These are phyloP conservation scores for Enteromius radiatus DNA, from an alignment of 2,797 vertebrate genomes.

Conservation along the genomic window DNA sequence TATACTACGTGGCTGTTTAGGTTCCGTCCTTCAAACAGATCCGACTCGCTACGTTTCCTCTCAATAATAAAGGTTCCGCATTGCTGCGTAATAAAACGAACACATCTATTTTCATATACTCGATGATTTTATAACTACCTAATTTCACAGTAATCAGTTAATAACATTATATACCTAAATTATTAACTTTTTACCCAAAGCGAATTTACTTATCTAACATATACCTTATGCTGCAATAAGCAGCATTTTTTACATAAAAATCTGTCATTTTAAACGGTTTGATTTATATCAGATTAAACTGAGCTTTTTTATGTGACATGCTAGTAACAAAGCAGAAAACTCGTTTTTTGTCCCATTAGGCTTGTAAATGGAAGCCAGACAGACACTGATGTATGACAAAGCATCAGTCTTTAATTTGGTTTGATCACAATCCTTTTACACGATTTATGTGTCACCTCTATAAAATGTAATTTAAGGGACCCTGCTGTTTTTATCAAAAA, in stretches of 20 bases:
- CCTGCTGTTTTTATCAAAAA: slow-evolving; percentile 15
- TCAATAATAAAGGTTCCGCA: slow-evolving; percentile 44
- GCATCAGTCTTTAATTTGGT: slow-evolving; percentile 40
- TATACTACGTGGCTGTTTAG: slow-evolving; percentile 83
- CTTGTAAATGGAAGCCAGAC: slow-evolving; percentile 26
- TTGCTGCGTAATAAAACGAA: background rate
- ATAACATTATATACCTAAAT: background rate
- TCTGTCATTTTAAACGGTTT: too few relatives aligned
- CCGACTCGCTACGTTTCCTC: slow-evolving; percentile 70
- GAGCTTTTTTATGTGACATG: background rate
- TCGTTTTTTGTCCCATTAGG: too few relatives aligned
- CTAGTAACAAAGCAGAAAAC: background rate
- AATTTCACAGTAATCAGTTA: background rate
- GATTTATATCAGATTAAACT: background rate
- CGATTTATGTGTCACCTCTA: background rate
- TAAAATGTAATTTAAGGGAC: slow-evolving; percentile 23
- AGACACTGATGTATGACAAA: slow-evolving; percentile 28
- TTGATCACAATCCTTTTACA: slow-evolving; percentile 43
- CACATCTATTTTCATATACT: background rate
- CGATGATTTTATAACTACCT: background rate
- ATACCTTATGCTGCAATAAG: background rate
- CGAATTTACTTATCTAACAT: background rate
- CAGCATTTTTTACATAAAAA: background rate
- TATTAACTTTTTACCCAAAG: background rate
- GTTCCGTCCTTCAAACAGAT: slow-evolving; percentile 67